These are phyloP conservation scores for Onychomys torridus DNA, from an alignment of 2,797 vertebrate species.

Conservation along the genomic window DNA sequence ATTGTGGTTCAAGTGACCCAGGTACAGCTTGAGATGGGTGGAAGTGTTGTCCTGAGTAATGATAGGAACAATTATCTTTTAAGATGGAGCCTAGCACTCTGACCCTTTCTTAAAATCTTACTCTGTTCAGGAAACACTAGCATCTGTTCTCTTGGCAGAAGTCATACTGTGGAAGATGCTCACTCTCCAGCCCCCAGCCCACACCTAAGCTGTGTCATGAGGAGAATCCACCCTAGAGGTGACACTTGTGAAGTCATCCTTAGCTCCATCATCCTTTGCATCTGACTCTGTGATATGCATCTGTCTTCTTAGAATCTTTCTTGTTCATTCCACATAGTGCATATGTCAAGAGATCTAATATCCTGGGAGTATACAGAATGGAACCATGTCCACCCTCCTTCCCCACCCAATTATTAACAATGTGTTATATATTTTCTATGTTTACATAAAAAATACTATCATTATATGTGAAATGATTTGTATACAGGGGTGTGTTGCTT, in stretches of 20 bases:
- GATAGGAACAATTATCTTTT: background rate
- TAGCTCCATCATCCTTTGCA: background rate
- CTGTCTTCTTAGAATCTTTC: background rate
- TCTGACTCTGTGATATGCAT: background rate
- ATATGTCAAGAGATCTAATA: background rate
- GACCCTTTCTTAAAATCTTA: background rate
- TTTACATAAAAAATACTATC: background rate
- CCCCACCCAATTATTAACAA: background rate
- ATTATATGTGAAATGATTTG: background rate
- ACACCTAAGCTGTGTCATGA: no score
- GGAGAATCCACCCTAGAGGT: rapidly evolving
- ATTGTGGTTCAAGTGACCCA: background rate
- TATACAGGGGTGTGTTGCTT: background rate
- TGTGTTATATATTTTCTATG: background rate
- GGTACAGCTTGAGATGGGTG: background rate
- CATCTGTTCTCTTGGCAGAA: background rate
- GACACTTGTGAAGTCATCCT: background rate
- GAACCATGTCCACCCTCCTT: background rate
- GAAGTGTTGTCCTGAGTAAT: background rate
- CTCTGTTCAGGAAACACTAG: background rate
- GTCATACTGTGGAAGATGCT: background rate
- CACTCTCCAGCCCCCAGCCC: background rate
- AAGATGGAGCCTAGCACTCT: background rate
- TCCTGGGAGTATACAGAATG: background rate
- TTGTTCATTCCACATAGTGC: background rate